phyloP scores from a whole-genome alignment of 2,113 vertebrate species.

The Shinisaurus crocodilurus region DNA sequence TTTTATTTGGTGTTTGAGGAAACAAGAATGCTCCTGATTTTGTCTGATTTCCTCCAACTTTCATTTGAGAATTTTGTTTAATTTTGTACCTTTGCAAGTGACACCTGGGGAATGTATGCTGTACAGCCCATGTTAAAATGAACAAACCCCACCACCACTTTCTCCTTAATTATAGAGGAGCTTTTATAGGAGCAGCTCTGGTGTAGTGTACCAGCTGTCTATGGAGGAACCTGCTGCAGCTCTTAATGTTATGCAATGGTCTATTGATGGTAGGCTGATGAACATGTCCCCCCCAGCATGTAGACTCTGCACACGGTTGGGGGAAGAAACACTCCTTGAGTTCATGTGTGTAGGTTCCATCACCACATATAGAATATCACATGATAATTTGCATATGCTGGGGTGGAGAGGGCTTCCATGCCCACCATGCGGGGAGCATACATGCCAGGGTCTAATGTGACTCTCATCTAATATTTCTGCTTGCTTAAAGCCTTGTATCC shows the following conservation, averaged over 20 bases:
- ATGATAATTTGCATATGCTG: not conserved
- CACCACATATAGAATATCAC: not conserved
- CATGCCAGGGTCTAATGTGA: not conserved
- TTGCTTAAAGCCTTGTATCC: not conserved
- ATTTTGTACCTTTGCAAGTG: slow-evolving; percentile 20
- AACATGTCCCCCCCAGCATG: not conserved
- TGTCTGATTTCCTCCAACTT: not conserved
- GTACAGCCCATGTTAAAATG: slow-evolving; percentile 22
- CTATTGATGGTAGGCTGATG: not conserved
- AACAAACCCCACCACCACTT: not conserved
- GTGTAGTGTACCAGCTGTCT: not conserved
- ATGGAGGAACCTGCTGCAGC: slow-evolving; percentile 3
- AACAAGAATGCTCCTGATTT: slow-evolving; percentile 11
- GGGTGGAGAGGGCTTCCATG: not conserved
- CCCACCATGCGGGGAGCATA: not conserved
- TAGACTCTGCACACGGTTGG: not conserved
- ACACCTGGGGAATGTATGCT: slow-evolving; percentile 11
- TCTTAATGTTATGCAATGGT: slow-evolving; percentile 30
- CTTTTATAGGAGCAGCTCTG: not conserved
- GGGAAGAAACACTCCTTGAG: not conserved
- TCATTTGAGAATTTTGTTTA: slow-evolving; percentile 8
- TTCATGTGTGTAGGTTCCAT: not conserved
- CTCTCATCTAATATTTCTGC: not conserved
- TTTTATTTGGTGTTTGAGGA: slow-evolving; percentile 21
- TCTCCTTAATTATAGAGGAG: not conserved